phyloP scores from a whole-genome alignment of 2,888 invertebrate genomes.

The Terebella lapidaria region DNA sequence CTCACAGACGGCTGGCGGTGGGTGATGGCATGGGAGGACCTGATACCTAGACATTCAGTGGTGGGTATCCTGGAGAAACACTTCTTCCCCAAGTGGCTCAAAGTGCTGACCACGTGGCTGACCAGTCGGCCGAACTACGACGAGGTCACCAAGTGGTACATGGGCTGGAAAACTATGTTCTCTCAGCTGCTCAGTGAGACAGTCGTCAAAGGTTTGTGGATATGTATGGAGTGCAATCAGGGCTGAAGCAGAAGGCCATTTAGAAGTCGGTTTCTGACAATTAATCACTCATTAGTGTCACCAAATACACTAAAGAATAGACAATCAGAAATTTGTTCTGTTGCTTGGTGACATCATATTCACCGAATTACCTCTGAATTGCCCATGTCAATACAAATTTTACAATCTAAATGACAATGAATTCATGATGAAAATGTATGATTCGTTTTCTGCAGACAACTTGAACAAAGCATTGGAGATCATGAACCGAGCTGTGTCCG shows the following conservation, averaged over 20 bases:
- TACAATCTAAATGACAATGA: too few relatives aligned
- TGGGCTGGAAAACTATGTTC: conserved; percentile 62
- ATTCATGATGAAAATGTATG: too few relatives aligned
- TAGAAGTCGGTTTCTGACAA: too few relatives aligned
- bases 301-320: too few relatives aligned
- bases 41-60: conserved; percentile 73
- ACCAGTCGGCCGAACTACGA: conserved; percentile 83
- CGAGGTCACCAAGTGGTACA: conserved; percentile 84
- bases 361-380: too few relatives aligned
- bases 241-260: too few relatives aligned
- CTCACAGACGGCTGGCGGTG: conserved; percentile 81
- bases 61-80: conserved; percentile 76
- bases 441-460: too few relatives aligned
- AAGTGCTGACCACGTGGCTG: conserved; percentile 67
- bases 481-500: conserved; percentile 76
- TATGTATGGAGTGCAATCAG: neutral
- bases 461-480: conserved; percentile 87
- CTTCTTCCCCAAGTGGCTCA: conserved; percentile 75
- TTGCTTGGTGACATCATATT: too few relatives aligned
- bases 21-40: conserved; percentile 88
- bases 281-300: neutral
- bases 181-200: conserved; percentile 58
- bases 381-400: too few relatives aligned
- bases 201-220: conserved; percentile 58
- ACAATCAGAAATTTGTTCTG: too few relatives aligned